Conservation (phyloP, 2,797 vertebrate species). For the Sphenodon punctatus region DNA sequence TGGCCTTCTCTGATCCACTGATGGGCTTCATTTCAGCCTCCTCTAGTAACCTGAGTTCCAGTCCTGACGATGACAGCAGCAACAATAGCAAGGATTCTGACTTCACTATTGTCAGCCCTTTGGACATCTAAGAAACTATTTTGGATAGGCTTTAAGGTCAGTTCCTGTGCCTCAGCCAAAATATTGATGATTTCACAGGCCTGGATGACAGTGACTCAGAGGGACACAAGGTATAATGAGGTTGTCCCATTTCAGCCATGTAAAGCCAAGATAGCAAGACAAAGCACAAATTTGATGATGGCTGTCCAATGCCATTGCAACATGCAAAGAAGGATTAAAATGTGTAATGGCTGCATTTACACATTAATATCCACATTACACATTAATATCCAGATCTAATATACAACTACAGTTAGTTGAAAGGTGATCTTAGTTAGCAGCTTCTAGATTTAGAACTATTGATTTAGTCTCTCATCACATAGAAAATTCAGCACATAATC, state of each 20-base stretch:
- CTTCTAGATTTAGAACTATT: constrained; percentile 33
- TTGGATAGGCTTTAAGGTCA: constrained; percentile 2
- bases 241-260: constrained; percentile 36
- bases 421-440: constrained; percentile 27
- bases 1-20: constrained; percentile 89
- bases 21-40: constrained; percentile 83
- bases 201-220: constrained; percentile 32
- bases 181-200: not conserved
- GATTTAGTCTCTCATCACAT: constrained; percentile 24
- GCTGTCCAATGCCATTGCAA: not conserved
- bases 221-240: constrained; percentile 35
- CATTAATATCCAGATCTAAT: constrained; percentile 1
- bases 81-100: constrained; percentile 98
- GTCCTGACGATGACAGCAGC: constrained; percentile 92
- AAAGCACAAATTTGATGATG: constrained; percentile 13
- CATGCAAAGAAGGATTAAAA: constrained; percentile 21
- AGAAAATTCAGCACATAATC: constrained; percentile 21
- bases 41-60: constrained; percentile 85
- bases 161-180: not conserved
- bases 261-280: constrained; percentile 37
- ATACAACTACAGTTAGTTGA: constrained; percentile 2
- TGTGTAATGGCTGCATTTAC: constrained; percentile 52
- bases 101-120: constrained; percentile 95
- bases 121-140: constrained; percentile 77
- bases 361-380: too few relatives aligned